phyloP scores from a whole-genome alignment of 30 jellyfish, hydroid and myxozoan species.

The Pelagia noctiluca region DNA sequence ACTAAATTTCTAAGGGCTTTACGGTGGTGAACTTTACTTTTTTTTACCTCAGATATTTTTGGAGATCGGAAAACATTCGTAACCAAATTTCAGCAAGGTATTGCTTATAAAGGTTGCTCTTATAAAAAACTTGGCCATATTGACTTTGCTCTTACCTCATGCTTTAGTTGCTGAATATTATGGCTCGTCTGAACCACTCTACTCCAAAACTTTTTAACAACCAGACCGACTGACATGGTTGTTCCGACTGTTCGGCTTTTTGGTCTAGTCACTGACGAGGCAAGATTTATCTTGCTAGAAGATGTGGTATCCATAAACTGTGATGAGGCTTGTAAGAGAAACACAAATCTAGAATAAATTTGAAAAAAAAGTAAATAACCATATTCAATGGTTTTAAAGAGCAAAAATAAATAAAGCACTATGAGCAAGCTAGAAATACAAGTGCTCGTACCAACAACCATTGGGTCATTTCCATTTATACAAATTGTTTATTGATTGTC shows the following conservation, averaged over 20 bases:
- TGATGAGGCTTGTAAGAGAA: conserved; percentile 63
- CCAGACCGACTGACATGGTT: conserved; percentile 87
- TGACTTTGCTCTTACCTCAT: conserved; percentile 26
- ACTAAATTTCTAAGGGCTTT: no score
- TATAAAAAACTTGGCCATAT: no score
- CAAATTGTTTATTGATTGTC: no score
- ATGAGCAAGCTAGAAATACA: no score
- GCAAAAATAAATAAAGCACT: no score
- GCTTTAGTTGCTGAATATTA: conserved; percentile 26
- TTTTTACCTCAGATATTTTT: no score
- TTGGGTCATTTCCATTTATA: no score
- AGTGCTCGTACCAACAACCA: no score
- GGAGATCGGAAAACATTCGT: not conserved
- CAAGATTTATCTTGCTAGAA: not conserved
- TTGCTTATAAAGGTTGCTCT: no score
- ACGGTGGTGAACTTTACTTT: no score
- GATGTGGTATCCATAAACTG: conserved; percentile 59
- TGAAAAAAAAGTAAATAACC: not conserved
- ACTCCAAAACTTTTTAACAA: conserved; percentile 81
- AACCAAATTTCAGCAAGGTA: no score
- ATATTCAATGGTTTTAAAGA: no score
- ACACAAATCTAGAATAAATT: conserved; percentile 61
- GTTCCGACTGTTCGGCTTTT: conserved; percentile 71
- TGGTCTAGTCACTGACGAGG: conserved; percentile 37
- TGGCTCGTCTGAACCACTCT: conserved; percentile 66